Evolutionary conservation across 2,113 vertebrate species (phyloP).

Genomic region (Motacilla alba): DNA sequence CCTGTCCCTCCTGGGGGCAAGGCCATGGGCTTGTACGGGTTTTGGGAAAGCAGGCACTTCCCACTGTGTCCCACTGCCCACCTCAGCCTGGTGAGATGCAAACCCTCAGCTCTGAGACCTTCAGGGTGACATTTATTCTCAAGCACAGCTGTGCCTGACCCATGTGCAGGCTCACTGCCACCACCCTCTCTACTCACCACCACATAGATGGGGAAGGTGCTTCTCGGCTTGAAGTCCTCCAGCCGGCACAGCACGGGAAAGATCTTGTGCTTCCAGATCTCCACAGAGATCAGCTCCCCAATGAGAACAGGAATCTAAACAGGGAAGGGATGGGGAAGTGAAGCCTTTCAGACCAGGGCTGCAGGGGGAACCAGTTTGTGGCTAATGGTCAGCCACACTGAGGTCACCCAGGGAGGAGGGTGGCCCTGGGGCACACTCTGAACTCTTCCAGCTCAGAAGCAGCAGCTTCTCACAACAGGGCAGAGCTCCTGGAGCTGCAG

Average conservation of each 20-base stretch:
- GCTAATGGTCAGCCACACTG: neutral
- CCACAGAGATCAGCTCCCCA: constrained; percentile 85
- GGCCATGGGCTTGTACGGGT: rapidly evolving
- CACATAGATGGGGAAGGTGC: constrained; percentile 90
- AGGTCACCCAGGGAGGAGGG: neutral
- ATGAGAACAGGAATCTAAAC: constrained; percentile 83
- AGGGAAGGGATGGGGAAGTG: neutral
- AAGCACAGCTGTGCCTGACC: neutral
- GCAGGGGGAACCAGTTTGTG: neutral
- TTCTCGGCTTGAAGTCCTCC: constrained; percentile 88
- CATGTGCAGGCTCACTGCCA: neutral
- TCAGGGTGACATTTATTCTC: neutral
- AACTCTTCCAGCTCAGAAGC: neutral
- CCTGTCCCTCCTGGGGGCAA: neutral
- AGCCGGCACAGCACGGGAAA: constrained; percentile 87
- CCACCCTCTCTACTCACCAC: constrained; percentile 81
- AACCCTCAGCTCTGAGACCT: neutral
- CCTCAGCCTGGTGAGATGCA: neutral
- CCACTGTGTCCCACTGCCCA: neutral
- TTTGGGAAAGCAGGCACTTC: neutral
- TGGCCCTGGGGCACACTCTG: neutral
- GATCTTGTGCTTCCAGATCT: constrained; percentile 93
- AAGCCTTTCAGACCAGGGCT: neutral
- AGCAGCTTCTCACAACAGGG: neutral
- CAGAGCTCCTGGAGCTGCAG: neutral